Evolutionary conservation across 1,140 invertebrate species (phyloP), one percentile per base, ranked within the genome.

Genomic region (Ceratina calcarata): DNA sequence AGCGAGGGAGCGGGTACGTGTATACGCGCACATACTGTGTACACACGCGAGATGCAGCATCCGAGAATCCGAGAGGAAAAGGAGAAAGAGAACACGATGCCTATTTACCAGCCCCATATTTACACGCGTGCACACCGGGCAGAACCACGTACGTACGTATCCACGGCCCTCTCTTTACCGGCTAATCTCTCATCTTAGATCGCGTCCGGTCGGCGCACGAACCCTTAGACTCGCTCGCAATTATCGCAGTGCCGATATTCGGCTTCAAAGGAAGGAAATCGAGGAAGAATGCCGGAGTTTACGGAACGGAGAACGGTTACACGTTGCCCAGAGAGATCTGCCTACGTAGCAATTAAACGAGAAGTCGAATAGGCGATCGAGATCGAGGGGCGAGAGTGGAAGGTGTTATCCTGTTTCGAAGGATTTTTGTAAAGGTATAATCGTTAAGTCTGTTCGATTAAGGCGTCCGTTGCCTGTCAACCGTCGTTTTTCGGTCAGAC

Each of bases 161-260:
- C 37, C 68, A 78, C 60, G 61, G 76, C 60, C 68, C 67, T 89
- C 83, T 87, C 84, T 84, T 86, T 88, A 88, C 86, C 80, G 73
- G 85, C 85, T 89, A 89, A 89, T 89, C 87, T 89, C 81, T 87
- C 88, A 89, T 89, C 88, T 89, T 88, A 88, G 84, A 89, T 87
- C 82, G 82, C 80, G 68, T 82, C 77, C 78, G 72, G 62, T 58
- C 60, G 78, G 57, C 62, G 67, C 74, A 80, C 83, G 66, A 81
- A 82, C 78, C 71, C 51, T 55, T 27, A 32, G 37, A 22, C 66
- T 67, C 61, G 62, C 73, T 76, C 78, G 78, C 73, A 80, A 75
- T 74, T 73, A 76, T 73, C 78, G 65, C 70, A n/a, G 49, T 64
- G 73, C 64, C 78, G 71, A 80, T 78, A 78, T 78, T 78, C 76